Conservation (phyloP, 2,888 invertebrate genomes). For the Molorchus minor region DNA sequence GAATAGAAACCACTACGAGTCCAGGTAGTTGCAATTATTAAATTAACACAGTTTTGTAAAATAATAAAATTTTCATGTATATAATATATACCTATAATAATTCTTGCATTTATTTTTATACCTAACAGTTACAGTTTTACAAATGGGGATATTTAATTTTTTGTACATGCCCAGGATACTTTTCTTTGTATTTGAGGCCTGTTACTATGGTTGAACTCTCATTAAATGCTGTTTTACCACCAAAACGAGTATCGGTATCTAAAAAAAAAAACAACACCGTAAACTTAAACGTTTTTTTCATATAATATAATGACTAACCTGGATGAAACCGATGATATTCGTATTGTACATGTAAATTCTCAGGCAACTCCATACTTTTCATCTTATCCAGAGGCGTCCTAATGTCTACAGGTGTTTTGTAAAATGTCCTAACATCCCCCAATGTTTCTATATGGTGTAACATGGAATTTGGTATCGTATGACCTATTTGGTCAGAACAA, state of each 20-base stretch:
- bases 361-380: constrained; percentile 78
- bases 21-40: too few species aligned
- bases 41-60: too few species aligned
- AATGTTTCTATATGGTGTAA: constrained; percentile 79
- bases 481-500: constrained; percentile 76
- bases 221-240: constrained; percentile 85
- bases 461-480: constrained; percentile 83
- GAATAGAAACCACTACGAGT: too few species aligned
- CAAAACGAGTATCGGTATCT: constrained; percentile 76
- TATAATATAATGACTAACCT: constrained; percentile 61
- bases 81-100: too few species aligned
- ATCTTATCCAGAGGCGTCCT: constrained; percentile 79
- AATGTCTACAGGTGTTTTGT: constrained; percentile 74
- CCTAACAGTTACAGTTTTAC: too few species aligned
- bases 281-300: neutral
- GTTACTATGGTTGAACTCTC: constrained; percentile 85
- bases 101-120: too few species aligned
- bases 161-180: constrained; percentile 78
- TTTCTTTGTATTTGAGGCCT: constrained; percentile 82
- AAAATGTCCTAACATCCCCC: constrained; percentile 78
- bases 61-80: too few species aligned
- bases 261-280: constrained; percentile 41
- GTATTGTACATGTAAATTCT: constrained; percentile 85
- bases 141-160: constrained; percentile 55
- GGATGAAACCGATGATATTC: constrained; percentile 87